Evolutionary conservation across 2,113 vertebrate genomes (phyloP).

Genomic region (Gallinago media): DNA sequence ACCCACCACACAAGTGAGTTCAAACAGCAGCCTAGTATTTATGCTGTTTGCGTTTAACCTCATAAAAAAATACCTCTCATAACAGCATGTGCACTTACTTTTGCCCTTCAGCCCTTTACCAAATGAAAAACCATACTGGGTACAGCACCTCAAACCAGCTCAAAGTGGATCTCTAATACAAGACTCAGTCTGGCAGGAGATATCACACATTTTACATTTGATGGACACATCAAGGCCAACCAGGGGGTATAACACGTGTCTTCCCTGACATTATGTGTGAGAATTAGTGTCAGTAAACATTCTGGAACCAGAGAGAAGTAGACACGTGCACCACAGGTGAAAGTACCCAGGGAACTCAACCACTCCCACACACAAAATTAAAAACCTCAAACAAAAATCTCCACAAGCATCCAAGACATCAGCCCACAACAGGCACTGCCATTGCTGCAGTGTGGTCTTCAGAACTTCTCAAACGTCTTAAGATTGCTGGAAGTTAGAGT

Average conservation of each 20-base stretch:
- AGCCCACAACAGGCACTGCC: not conserved
- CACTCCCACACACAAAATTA: not conserved
- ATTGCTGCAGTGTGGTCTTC: not conserved
- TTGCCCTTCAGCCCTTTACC: not conserved
- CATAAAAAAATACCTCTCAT: not conserved
- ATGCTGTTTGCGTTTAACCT: not conserved
- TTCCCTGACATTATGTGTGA: not conserved
- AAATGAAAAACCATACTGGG: not conserved
- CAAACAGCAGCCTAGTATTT: not conserved
- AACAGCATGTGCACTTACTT: not conserved
- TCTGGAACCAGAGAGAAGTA: not conserved
- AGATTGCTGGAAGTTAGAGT: not conserved
- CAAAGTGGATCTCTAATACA: not conserved
- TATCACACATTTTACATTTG: not conserved
- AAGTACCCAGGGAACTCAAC: not conserved
- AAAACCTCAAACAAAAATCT: not conserved
- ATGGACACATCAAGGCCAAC: not conserved
- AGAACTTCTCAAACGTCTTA: not conserved
- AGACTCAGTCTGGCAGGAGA: not conserved
- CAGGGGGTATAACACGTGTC: not conserved
- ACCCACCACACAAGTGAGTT: not conserved
- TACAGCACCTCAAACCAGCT: not conserved
- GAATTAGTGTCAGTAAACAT: not conserved
- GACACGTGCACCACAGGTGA: not conserved
- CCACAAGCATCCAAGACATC: not conserved